Conservation (phyloP, 2,888 invertebrate species). For the Gortyna flavago region DNA sequence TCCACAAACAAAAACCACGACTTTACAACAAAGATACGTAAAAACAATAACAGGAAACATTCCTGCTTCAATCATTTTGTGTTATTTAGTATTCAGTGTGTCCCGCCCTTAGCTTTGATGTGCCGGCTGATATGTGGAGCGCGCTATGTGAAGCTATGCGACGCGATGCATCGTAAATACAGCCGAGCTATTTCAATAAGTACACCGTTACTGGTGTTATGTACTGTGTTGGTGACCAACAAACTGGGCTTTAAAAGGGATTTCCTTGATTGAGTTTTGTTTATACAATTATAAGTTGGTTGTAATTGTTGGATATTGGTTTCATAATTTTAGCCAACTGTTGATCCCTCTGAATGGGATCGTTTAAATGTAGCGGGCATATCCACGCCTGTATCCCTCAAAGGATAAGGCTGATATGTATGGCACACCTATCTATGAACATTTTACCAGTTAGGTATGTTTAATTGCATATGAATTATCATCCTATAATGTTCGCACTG, state of each 20-base stretch:
- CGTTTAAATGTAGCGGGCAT: too few species aligned
- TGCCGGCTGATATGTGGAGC: constrained; percentile 62
- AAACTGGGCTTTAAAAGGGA: constrained; percentile 18
- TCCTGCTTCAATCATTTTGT: constrained; percentile 48
- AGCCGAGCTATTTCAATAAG: constrained; percentile 22
- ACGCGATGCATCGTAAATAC: constrained; percentile 53
- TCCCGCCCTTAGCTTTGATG: constrained; percentile 57
- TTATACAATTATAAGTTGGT: constrained; percentile 25
- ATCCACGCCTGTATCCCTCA: not conserved
- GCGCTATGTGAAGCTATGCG: constrained; percentile 58
- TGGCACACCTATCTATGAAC: not conserved
- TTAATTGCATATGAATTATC: too few species aligned
- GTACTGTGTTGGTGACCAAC: constrained; percentile 18
- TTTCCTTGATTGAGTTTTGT: constrained; percentile 39
- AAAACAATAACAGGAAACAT: constrained; percentile 61
- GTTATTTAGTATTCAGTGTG: constrained; percentile 57
- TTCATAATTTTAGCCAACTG: not conserved
- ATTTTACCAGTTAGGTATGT: not conserved
- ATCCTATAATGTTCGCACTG: too few species aligned
- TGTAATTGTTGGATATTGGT: not conserved
- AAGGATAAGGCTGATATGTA: not conserved
- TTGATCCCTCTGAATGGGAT: not conserved
- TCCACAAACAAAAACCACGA: constrained; percentile 31
- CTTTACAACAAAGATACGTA: constrained; percentile 47
- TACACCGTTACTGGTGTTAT: constrained; percentile 46